These are phyloP conservation scores for Chrysodeixis includens DNA, from an alignment of 2,888 invertebrate genomes.

Conservation along the genomic window DNA sequence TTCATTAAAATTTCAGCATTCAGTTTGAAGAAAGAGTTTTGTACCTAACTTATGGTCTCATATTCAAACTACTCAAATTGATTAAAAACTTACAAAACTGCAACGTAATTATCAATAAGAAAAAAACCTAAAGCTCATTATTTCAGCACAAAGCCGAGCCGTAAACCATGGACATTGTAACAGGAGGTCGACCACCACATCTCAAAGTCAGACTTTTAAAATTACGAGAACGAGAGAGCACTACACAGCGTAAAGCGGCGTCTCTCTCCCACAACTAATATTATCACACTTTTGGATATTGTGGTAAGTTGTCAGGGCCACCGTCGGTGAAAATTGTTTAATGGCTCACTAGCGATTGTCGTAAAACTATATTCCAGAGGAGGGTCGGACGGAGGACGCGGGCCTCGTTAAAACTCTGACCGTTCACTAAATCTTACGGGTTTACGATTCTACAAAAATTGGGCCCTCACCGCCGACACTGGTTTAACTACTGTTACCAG, in stretches of 20 bases:
- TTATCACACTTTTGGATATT: no score
- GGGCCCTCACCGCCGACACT: slow-evolving; percentile 55
- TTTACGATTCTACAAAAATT: slow-evolving; percentile 86
- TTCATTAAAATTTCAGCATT: no score
- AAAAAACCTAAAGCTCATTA: slow-evolving; percentile 29
- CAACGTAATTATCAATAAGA: not conserved
- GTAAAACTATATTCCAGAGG: slow-evolving; percentile 82
- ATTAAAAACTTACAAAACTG: not conserved
- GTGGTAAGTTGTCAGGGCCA: no score
- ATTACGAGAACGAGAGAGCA: no score
- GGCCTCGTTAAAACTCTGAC: slow-evolving; percentile 84
- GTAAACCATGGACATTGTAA: slow-evolving; percentile 67
- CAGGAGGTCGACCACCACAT: slow-evolving; percentile 26
- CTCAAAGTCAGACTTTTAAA: no score
- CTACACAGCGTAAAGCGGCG: no score
- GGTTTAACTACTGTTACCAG: slow-evolving; percentile 17
- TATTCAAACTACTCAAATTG: no score
- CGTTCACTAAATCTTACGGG: slow-evolving; percentile 85
- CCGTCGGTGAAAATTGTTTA: slow-evolving; percentile 68
- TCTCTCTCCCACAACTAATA: no score
- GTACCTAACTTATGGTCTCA: no score
- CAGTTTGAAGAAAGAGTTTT: no score
- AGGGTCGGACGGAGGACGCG: slow-evolving; percentile 64
- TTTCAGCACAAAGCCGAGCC: slow-evolving; percentile 36
- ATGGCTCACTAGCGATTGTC: slow-evolving; percentile 80